phyloP scores from a whole-genome alignment of 2,888 invertebrate species.

The Eristalis tenax region DNA sequence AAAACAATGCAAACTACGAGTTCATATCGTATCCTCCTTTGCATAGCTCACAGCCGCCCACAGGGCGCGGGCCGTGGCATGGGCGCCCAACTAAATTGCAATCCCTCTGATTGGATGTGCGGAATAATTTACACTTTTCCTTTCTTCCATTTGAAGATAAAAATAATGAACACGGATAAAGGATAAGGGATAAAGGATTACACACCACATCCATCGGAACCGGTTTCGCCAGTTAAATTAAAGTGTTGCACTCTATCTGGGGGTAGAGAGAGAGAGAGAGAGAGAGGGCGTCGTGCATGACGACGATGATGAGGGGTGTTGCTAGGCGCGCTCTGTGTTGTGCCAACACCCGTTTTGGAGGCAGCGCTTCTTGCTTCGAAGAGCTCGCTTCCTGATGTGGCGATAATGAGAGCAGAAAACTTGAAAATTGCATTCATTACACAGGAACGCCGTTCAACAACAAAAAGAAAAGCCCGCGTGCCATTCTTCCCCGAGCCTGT shows the following conservation, averaged over 20 bases:
- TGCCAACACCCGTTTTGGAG: conserved; percentile 56
- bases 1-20: conserved; percentile 68
- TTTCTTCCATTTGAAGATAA: conserved; percentile 75
- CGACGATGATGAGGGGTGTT: conserved; percentile 42
- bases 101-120: conserved; percentile 78
- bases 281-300: too few relatives aligned
- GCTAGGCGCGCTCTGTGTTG: conserved; percentile 50
- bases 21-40: conserved; percentile 60
- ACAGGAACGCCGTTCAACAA: conserved; percentile 59
- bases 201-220: conserved; percentile 75
- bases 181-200: conserved; percentile 57
- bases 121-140: conserved; percentile 72
- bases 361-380: conserved; percentile 58
- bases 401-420: conserved; percentile 76
- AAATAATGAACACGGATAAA: conserved; percentile 78
- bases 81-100: conserved; percentile 77
- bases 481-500: neutral
- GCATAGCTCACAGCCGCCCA: neutral
- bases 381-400: conserved; percentile 73
- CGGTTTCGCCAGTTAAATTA: conserved; percentile 79
- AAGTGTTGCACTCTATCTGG: conserved; percentile 73
- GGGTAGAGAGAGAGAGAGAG: neutral
- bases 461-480: conserved; percentile 17
- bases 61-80: neutral
- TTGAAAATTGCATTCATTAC: conserved; percentile 80